Evolutionary conservation across 2,888 invertebrate genomes (phyloP), one percentile per base, ranked within the genome.

Genomic region (Amiota communis): DNA sequence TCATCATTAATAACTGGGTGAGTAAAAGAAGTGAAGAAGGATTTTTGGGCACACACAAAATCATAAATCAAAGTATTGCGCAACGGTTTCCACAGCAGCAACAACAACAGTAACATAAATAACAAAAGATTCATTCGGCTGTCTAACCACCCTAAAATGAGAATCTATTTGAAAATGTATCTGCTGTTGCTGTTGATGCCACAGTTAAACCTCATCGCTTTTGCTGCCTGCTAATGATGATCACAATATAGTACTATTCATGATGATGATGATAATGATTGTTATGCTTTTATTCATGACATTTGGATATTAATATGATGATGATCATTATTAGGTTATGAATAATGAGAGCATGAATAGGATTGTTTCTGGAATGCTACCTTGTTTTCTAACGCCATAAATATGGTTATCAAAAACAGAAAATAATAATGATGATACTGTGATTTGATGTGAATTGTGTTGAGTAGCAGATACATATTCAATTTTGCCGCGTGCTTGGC

Each of bases 231-330:
- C 15, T 13, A 53, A 53, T 53, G 53, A 53, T 53, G n/a, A 53
- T 13, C 15, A 36, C 36, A 53, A 20, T 20, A 10, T 8, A 15
- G 15, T 70, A 51, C 73, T 72, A 57, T 75, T 78, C 74, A 75
- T 75, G 70, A 72, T 75, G 61, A 73, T 68, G 74, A 49, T 69
- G 71, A 77, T 77, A 74, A 74, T 72, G 67, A 51, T 23, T 75
- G 76, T 78, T 82, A 74, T 82, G 83, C 36, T 6, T 36, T 36
- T 36, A 80, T 83, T 83, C 83, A 83, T 84, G 81, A 81, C 79
- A 74, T 80, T 79, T 84, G 84, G 84, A 83, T 83, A 84, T 84
- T 83, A 78, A 84, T 83, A 80, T 81, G 81, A 83, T 83, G 82
- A 82, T 83, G 77, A 82, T 81, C 75, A 80, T 81, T 77, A 81